phyloP scores from a whole-genome alignment of 2,888 invertebrate genomes.

The Opisthograptis luteolata region DNA sequence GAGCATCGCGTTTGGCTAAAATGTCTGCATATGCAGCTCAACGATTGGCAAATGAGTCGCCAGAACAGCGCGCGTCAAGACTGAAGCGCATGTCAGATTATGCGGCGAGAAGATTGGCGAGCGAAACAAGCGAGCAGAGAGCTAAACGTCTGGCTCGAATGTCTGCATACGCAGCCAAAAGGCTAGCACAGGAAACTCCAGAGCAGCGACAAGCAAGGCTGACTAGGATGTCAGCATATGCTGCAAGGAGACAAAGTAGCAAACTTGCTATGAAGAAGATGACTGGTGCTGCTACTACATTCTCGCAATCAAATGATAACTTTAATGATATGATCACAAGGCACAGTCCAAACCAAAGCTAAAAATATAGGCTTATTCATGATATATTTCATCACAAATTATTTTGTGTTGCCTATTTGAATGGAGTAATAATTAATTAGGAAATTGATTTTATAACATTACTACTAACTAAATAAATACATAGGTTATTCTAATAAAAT shows the following conservation, averaged over 20 bases:
- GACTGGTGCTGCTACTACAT: conserved; percentile 12
- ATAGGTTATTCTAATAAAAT: background rate
- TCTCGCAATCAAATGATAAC: conserved; percentile 1
- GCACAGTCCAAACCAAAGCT: conserved; percentile 15
- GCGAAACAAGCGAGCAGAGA: conserved; percentile 70
- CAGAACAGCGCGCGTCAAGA: conserved; percentile 66
- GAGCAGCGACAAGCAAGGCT: conserved; percentile 68
- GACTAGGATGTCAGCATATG: conserved; percentile 74
- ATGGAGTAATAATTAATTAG: background rate
- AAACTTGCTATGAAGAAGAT: conserved; percentile 62
- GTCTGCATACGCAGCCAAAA: conserved; percentile 75
- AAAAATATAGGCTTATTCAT: background rate
- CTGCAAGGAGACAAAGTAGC: conserved; percentile 71
- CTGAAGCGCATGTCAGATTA: conserved; percentile 77
- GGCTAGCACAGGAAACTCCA: conserved; percentile 71
- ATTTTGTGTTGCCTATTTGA: conserved; percentile 5
- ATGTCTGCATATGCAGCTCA: conserved; percentile 79
- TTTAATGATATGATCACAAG: background rate
- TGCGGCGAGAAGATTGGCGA: conserved; percentile 67
- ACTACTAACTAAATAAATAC: no score
- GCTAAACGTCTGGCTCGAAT: conserved; percentile 69
- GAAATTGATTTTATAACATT: background rate
- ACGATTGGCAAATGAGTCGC: conserved; percentile 71
- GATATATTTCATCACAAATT: background rate
- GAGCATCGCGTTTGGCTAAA: conserved; percentile 65